Evolutionary conservation across 2,888 invertebrate genomes (phyloP).

Genomic region (Erebia epiphron): DNA sequence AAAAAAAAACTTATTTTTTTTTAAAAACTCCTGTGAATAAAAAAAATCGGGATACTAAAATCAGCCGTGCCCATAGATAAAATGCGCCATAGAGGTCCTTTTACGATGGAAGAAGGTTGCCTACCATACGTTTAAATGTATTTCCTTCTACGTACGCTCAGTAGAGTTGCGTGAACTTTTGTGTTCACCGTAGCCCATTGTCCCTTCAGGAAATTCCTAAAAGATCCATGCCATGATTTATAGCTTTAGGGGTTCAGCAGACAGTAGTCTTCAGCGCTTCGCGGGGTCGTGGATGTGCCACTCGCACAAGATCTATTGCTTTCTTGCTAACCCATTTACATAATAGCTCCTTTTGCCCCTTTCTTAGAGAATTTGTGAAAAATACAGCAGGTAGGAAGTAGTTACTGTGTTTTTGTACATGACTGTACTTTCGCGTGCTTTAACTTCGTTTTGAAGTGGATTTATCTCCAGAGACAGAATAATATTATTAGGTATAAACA

Average conservation of each 20-base stretch:
- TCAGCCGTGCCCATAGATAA: too few species aligned
- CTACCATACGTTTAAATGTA: background rate
- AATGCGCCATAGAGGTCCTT: too few species aligned
- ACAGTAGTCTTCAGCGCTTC: conserved; percentile 13
- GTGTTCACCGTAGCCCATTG: conserved; percentile 15
- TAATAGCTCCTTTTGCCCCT: conserved; percentile 2
- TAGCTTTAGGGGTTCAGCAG: conserved; percentile 18
- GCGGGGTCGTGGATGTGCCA: conserved; percentile 26
- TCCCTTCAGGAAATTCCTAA: conserved; percentile 20
- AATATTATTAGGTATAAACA: too few species aligned
- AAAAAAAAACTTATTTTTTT: too few species aligned
- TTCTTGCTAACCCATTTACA: conserved; percentile 24
- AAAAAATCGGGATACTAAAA: too few species aligned
- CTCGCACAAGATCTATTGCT: conserved; percentile 24
- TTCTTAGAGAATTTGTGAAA: background rate
- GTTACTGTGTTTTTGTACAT: too few species aligned
- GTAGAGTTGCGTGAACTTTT: conserved; percentile 12
- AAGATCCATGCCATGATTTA: conserved; percentile 24
- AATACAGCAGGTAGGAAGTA: background rate
- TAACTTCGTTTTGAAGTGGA: too few species aligned
- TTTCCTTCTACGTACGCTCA: background rate
- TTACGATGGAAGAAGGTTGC: background rate
- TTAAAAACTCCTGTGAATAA: too few species aligned
- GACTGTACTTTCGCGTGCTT: too few species aligned
- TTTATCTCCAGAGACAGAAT: too few species aligned